Evolutionary conservation across 2,888 invertebrate species (phyloP), one percentile per base, ranked within the genome.

Genomic region (Cerceris ruficornis): DNA sequence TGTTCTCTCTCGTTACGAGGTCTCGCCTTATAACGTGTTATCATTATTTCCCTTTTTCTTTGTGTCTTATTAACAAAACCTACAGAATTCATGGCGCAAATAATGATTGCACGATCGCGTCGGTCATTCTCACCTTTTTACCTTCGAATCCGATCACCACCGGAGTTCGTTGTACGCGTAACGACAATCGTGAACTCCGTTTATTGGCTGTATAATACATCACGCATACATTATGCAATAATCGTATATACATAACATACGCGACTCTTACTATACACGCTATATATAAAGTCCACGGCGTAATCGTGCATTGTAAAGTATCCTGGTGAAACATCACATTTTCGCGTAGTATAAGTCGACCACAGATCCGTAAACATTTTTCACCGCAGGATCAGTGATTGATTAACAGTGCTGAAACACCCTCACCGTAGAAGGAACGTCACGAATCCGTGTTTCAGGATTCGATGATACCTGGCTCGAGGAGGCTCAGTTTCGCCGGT

Each of bases 401-500:
- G 69, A 74, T 75, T 43, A 68, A 72, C 50, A 69, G 49, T 69
- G 77, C 57, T 60, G 74, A 65, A 52, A 72, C 69, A 81, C 79
- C 77, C 77, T 74, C 73, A 84, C 75, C 80, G 61, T 70, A 74
- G 74, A 70, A 75, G 80, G 80, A 84, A 74, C 57, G 66, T 14
- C 81, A 60, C 65, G 62, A 68, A 61, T 71, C 73, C 75, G 28
- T 82, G 1, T 28, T 81, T 90, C 87, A 90, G 84, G 87, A 87
- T 75, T 89, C 88, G 84, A 89, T 87, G 87, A 87, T 92, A 92
- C 92, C 92, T 92, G 91, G 91, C 84, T 92, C 91, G 52, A 92
- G 90, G 66, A 92, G 90, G 73, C 89, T 92, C 75, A 92, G 87
- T 76, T 90, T 91, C 11, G 92, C 91, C 15, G 92, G 90, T 14